Evolutionary conservation across 2,797 vertebrate species (phyloP).

Genomic region (Megalops cyprinoides): DNA sequence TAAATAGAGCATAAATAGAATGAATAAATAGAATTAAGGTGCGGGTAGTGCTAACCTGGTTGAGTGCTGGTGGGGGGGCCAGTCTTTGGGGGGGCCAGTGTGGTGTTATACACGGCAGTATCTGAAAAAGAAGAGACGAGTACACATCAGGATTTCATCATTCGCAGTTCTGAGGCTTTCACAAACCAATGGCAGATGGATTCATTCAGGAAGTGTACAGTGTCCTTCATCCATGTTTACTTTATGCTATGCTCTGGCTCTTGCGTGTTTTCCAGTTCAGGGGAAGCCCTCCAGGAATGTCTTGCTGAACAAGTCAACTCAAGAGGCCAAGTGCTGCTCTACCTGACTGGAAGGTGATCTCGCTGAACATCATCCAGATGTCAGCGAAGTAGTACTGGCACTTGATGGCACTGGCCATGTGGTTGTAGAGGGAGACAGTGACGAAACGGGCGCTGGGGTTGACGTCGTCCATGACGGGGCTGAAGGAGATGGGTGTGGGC

Average conservation of each 20-base stretch:
- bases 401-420: conserved; percentile 94
- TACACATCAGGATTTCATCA: neutral
- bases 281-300: neutral
- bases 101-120: conserved; percentile 96
- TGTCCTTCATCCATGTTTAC: too few species aligned
- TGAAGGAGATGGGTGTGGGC: conserved; percentile 76
- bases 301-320: neutral
- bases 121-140: conserved; percentile 69
- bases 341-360: conserved; percentile 99
- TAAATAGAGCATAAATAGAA: too few species aligned
- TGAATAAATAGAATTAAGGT: too few species aligned
- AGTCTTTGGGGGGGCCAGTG: conserved; percentile 70
- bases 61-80: conserved; percentile 72
- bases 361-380: conserved; percentile 97
- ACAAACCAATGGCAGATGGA: neutral
- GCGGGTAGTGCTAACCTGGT: conserved; percentile 59
- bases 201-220: neutral
- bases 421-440: conserved; percentile 88
- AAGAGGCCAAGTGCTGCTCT: conserved; percentile 3
- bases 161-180: neutral
- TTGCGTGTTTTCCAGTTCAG: neutral
- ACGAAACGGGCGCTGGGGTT: conserved; percentile 91
- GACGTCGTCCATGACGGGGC: conserved; percentile 82
- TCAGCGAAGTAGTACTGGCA: conserved; percentile 96
- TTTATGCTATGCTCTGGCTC: neutral